Base-by-base conservation (phyloP, 2,797 vertebrate species). In the Lerista edwardsae region DNA sequence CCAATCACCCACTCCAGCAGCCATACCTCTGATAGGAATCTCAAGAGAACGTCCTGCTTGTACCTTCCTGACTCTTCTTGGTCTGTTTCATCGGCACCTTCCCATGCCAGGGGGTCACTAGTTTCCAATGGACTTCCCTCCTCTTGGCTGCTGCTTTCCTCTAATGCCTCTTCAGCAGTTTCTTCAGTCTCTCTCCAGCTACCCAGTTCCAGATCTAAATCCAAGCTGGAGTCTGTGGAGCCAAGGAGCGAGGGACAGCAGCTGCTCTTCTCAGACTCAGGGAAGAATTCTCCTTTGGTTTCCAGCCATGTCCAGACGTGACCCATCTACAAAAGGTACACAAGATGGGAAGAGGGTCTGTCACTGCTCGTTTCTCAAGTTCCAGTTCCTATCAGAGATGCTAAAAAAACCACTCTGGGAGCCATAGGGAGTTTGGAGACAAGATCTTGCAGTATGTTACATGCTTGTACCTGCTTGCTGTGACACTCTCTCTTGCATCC, bases 1-100 rank as follows among this genome's bases (percentile, higher is more conserved):
- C 31, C 87, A 90, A 84, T 68, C 86, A 91, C 73, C 21, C 80
- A 65, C 7, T 72, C 55, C 44, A 88, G 69, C 51, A 90, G 83
- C 23, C 78, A 81, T 95, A 96, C 95, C 96, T 96, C 94, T 84
- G 94, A 91, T 19, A 96, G 90, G 80, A 94, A 89, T 59, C 92
- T 93, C 11, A 94, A 87, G 77, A 93, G 64, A 76, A 34, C 87
- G 61, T 92, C 19, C 0, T 65, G 69, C 88, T 92, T 94, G 90
- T 51, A 34, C 73, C 85, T 84, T 4, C 82, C 86, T 84, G 86
- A 44, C 84, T 89, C 85, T 85, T 94, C 80, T 51, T 90, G 89
- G 79, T 75, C 41, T 36, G 91, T 91, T 88, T 94, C 88, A 79
- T 76, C 90, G 11, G 85, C 90, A 80, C 85, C 78, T 29, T 87